Base-by-base conservation (phyloP, 2,888 invertebrate genomes). In the Xestia ashworthii region DNA sequence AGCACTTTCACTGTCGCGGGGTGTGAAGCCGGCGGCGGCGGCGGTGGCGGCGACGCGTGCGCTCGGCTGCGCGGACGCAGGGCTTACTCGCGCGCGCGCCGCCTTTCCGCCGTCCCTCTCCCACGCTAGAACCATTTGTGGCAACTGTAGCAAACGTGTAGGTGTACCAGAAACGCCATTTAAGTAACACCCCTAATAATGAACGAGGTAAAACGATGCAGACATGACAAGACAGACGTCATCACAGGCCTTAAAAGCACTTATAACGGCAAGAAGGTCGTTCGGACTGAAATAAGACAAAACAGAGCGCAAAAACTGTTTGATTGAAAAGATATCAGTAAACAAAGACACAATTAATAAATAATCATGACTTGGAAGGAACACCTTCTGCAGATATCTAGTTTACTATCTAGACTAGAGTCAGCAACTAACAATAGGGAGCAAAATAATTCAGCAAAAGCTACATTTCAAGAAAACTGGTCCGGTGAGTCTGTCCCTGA, bases 101-200 rank as follows among this genome's bases (percentile, higher is more conserved):
- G 75, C 75, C 65, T 71, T 80, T 80, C 82, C 88, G 80, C 90
- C 80, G 91, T 91, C 93, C 93, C 94, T 92, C 94, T 93, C 94
- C 93, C 92, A 90, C 93, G 91, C 92, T 84, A 76, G 74, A 88
- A 90, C 92, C 92, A 90, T 91, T 90, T 88, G 89, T 88, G 88
- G 87, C 89, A 93, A 94, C 90, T 92, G 93, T 93, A 92, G 90
- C 93, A 89, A 90, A 90, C 75, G 90, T 91, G 96, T 95, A 90
- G 96, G 96, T 91, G 93, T 91, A 94, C 93, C 93, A 91, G 95
- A 95, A 94, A 93, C 82, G 82, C 96, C 96, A 93, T 95, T 93
- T 95, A 92, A 88, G 96, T 91, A 91, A 91, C 92, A 95, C 93
- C 93, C 95, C 92, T 90, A 87, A 86, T 80, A 76, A 76, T 87